Percentiles rank a stretch among this genome's conserved stretches.
phyloP scores from a whole-genome alignment of 2,113 vertebrate genomes.

The Phylloscopus trochilus region DNA sequence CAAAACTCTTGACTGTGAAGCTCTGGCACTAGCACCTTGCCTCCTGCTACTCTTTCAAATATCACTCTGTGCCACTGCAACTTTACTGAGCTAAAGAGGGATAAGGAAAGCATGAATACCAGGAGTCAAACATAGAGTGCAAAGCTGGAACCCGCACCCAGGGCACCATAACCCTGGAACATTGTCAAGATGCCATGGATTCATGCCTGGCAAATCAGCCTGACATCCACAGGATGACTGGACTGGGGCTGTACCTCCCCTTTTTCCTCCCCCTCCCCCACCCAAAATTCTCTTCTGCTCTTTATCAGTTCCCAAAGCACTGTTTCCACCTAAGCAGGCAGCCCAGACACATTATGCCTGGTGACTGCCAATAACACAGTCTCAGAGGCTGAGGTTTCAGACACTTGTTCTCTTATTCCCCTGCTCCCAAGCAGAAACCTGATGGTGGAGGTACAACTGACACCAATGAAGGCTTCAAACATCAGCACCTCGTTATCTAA shows the following conservation, averaged over 20 bases:
- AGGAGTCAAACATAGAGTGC: background rate
- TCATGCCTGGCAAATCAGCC: background rate
- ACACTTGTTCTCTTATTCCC: background rate
- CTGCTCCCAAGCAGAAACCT: background rate
- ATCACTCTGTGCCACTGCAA: background rate
- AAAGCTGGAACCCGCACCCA: background rate
- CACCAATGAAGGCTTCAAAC: background rate
- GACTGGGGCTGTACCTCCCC: background rate
- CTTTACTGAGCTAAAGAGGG: background rate
- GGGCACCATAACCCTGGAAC: background rate
- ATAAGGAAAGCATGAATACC: background rate
- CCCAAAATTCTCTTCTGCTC: background rate
- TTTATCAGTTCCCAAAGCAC: background rate
- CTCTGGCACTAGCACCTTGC: background rate
- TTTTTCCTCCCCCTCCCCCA: background rate
- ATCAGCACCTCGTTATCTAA: background rate
- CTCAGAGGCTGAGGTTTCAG: background rate
- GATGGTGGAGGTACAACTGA: background rate
- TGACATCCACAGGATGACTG: background rate
- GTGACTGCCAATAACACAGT: fast-evolving
- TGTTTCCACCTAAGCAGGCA: background rate
- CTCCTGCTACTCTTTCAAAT: background rate
- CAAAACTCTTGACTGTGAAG: background rate
- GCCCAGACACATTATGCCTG: fast-evolving
- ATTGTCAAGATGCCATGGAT: background rate